Percentiles rank a stretch among this genome's conserved stretches.
phyloP scores from a whole-genome alignment of 2,888 invertebrate genomes.

The Prostheceraeus crozeri region DNA sequence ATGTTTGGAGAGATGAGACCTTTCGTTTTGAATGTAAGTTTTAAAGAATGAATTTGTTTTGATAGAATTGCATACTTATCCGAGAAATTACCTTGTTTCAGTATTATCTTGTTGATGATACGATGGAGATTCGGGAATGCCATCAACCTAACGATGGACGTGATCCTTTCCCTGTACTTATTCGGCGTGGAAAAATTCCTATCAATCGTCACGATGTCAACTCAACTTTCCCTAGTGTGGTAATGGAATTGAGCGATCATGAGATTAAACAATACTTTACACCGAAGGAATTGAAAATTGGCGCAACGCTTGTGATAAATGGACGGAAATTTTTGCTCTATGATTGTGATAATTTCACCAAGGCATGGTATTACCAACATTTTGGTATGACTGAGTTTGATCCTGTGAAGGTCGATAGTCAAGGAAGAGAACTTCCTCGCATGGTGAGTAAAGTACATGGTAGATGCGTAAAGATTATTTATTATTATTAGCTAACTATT shows the following conservation, averaged over 20 bases:
- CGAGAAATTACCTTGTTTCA: conserved; percentile 40
- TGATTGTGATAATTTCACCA: conserved; percentile 73
- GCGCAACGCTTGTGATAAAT: conserved; percentile 60
- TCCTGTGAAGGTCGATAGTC: conserved; percentile 51
- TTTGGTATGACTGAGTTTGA: conserved; percentile 57
- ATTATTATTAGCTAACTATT: conserved; percentile 6
- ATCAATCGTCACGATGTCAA: conserved; percentile 64
- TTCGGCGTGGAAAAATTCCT: conserved; percentile 70
- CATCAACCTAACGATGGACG: conserved; percentile 67
- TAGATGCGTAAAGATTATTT: not conserved
- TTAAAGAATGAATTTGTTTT: not conserved
- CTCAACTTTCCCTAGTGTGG: conserved; percentile 60
- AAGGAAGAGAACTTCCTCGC: conserved; percentile 46
- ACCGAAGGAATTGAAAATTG: conserved; percentile 70
- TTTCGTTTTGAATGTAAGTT: conserved; percentile 63
- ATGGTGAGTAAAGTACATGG: conserved; percentile 46
- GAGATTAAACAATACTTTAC: conserved; percentile 71
- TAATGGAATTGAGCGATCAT: conserved; percentile 64
- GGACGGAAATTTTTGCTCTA: conserved; percentile 64
- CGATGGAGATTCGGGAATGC: conserved; percentile 69
- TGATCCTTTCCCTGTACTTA: conserved; percentile 68
- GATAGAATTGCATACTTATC: not conserved
- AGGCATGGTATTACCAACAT: conserved; percentile 65
- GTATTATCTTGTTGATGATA: conserved; percentile 75
- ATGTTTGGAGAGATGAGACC: conserved; percentile 58